Evolutionary conservation across 2,113 vertebrate genomes (phyloP), one percentile per base, ranked within the genome.

Genomic region (Ictalurus furcatus): DNA sequence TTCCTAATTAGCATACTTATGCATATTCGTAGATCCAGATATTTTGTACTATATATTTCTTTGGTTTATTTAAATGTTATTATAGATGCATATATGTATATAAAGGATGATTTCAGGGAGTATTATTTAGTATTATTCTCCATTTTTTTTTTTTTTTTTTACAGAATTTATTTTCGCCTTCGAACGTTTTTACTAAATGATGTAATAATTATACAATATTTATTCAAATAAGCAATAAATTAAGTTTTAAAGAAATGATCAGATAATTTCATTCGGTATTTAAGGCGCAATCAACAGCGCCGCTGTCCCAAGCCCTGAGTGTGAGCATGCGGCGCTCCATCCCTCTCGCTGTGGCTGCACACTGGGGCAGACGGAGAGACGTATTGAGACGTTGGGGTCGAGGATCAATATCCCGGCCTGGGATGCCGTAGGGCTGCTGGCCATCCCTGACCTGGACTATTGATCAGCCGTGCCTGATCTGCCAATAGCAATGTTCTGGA

Each of bases 391-490:
- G 91, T 94, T 93, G 90, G 90, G 95, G 92, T 93, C 94, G 87
- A n/a, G 92, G 97, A 98, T 98, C 96, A 97, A 98, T 98, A 97
- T 94, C 91, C 92, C 96, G 92, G 91, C 96, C 96, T 12, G 94
- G 94, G 95, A 96, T 95, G 96, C 94, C 93, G 94, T 93, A 94
- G 92, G 94, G 95, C 96, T 95, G 94, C 92, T 83, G 96, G 95
- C 95, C 94, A 95, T 96, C 97, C 95, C 96, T 96, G 97, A 95
- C 96, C 93, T 91, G 94, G 92, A 94, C 93, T 97, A 99, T 98
- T 96, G 98, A 98, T 97, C 97, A 95, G 95, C 94, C 95, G 94
- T 92, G 95, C 95, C 95, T 95, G 94, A 96, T 96, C 97, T 97
- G 98, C 97, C 97, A 96, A 98, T 97, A 97, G 97, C 94, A 96